phyloP scores from a whole-genome alignment of 2,888 invertebrate genomes.

The Macrosoma leucophasiata region DNA sequence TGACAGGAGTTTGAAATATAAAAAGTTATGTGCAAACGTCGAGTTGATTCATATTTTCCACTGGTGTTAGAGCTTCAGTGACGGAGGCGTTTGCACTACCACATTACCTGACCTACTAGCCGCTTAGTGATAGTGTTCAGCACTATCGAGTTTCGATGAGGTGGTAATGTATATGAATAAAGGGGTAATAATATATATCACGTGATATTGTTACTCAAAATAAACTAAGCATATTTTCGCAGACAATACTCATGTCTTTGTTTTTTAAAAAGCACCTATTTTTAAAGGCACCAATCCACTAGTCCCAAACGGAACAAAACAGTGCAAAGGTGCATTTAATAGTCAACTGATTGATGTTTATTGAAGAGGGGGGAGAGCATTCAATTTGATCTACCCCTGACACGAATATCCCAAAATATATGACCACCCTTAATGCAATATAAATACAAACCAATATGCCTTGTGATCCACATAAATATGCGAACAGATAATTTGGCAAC shows the following conservation, averaged over 20 bases:
- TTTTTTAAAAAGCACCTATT: no score
- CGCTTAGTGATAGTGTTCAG: neutral
- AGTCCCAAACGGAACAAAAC: constrained; percentile 31
- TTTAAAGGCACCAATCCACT: no score
- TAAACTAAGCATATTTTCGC: neutral
- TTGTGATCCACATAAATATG: neutral
- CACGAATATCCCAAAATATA: neutral
- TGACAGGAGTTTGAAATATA: no score
- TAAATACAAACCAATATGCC: constrained; percentile 9
- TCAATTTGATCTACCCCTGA: constrained; percentile 22
- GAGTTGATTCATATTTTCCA: no score
- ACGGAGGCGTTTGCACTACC: no score
- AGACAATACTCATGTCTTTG: neutral
- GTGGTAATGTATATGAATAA: neutral
- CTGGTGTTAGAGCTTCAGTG: no score
- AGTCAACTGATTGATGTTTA: constrained; percentile 58
- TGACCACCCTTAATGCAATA: constrained; percentile 5
- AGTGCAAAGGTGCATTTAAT: constrained; percentile 59
- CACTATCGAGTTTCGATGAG: neutral
- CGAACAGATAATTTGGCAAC: neutral
- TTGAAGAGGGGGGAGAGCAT: constrained; percentile 35
- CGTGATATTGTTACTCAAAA: neutral
- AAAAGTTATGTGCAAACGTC: no score
- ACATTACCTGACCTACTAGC: neutral
- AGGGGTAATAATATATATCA: neutral